Evolutionary conservation across 2,113 vertebrate species (phyloP).

Genomic region (Chaetodon trifascialis): DNA sequence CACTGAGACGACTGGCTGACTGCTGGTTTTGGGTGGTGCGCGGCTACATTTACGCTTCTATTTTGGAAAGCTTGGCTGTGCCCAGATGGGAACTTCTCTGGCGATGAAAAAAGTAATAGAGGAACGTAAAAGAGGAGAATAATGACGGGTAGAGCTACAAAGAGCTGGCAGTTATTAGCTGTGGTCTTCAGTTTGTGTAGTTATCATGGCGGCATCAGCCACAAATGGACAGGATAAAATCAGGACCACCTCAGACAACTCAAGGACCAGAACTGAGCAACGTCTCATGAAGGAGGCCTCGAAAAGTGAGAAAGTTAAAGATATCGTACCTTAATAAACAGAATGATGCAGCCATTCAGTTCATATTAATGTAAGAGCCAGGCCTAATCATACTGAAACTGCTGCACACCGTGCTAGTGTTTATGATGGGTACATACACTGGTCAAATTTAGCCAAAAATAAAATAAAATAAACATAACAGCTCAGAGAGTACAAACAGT

Average conservation of each 20-base stretch:
- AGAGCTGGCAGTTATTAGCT: background rate
- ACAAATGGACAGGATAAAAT: slow-evolving; percentile 20
- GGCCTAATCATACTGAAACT: background rate
- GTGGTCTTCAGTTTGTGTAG: slow-evolving; percentile 33
- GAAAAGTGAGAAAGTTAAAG: background rate
- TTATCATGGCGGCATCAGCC: slow-evolving; percentile 22
- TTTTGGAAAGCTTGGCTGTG: slow-evolving; percentile 71
- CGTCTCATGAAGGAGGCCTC: background rate
- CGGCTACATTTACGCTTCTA: slow-evolving; percentile 61
- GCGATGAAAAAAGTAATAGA: slow-evolving; percentile 30
- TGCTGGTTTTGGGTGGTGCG: slow-evolving; percentile 75
- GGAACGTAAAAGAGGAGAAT: slow-evolving; percentile 11
- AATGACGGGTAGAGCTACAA: slow-evolving; percentile 1
- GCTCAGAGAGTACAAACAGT: background rate
- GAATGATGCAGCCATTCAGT: background rate
- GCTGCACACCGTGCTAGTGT: background rate
- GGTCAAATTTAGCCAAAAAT: background rate
- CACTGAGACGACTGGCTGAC: slow-evolving; percentile 46
- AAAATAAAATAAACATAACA: background rate
- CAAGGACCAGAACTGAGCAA: background rate
- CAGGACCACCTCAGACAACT: background rate
- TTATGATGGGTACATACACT: background rate
- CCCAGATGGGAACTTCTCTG: slow-evolving; percentile 57
- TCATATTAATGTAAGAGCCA: background rate
- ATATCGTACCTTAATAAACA: background rate